Evolutionary conservation across 2,888 invertebrate species (phyloP).

Genomic region (Galeruca laticollis): DNA sequence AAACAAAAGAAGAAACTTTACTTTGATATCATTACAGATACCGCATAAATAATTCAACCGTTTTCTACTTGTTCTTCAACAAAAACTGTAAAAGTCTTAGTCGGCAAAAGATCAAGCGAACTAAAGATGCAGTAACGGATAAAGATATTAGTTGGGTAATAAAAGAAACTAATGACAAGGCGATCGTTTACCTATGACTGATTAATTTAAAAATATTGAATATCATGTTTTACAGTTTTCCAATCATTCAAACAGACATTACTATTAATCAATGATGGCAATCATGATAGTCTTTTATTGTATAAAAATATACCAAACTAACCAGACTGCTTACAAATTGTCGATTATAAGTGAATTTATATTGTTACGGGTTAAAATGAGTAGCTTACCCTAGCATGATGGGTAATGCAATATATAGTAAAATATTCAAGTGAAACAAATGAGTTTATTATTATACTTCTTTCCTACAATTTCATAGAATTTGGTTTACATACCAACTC

Average conservation of each 20-base stretch:
- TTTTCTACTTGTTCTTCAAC: constrained; percentile 8
- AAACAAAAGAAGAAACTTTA: not conserved
- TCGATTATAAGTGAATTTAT: too few species aligned
- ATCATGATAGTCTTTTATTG: not conserved
- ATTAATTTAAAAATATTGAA: not conserved
- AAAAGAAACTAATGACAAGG: not conserved
- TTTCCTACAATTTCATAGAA: too few species aligned
- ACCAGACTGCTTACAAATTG: not conserved
- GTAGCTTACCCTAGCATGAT: too few species aligned
- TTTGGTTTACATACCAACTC: too few species aligned
- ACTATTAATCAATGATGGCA: not conserved
- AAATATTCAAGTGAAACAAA: too few species aligned
- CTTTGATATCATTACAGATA: constrained; percentile 22
- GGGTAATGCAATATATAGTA: too few species aligned
- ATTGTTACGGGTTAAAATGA: too few species aligned
- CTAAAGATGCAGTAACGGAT: constrained; percentile 4
- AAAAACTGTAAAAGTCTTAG: constrained; percentile 6
- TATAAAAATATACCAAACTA: not conserved
- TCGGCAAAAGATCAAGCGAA: constrained; percentile 16
- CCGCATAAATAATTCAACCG: constrained; percentile 21
- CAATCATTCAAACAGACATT: not conserved
- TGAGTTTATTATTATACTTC: too few species aligned
- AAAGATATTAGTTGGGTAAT: constrained; percentile 17
- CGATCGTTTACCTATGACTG: not conserved
- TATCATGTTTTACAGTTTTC: not conserved